These are phyloP conservation scores for Charanyca ferruginea DNA, from an alignment of 2,888 invertebrate species.

Conservation along the genomic window DNA sequence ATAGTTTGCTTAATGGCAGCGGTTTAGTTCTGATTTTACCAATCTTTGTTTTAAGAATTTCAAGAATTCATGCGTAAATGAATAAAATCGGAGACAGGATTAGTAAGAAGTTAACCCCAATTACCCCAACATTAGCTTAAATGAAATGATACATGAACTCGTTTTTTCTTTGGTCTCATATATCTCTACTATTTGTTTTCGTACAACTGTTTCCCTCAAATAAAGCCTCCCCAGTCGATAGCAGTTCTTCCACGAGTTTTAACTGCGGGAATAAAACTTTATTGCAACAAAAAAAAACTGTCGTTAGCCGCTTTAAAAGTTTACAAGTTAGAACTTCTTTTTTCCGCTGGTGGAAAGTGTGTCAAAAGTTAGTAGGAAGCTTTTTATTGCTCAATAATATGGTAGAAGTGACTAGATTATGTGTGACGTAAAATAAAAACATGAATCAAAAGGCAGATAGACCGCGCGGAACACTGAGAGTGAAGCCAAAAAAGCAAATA, in stretches of 20 bases:
- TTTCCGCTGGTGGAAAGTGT: conserved; percentile 40
- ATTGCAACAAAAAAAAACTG: conserved; percentile 45
- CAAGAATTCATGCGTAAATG: too few species aligned
- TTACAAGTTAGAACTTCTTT: conserved; percentile 51
- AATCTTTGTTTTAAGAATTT: not conserved
- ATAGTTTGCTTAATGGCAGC: not conserved
- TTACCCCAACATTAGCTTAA: not conserved
- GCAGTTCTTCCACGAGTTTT: conserved; percentile 27
- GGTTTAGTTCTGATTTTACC: not conserved
- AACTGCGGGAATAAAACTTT: conserved; percentile 28
- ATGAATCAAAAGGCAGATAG: too few species aligned
- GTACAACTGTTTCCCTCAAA: conserved; percentile 14
- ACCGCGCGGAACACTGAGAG: too few species aligned
- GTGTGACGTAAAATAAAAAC: too few species aligned
- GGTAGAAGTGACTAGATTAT: too few species aligned
- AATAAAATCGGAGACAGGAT: not conserved
- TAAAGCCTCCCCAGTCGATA: conserved; percentile 19
- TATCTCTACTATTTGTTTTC: not conserved
- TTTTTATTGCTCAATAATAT: not conserved
- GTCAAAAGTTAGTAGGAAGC: not conserved
- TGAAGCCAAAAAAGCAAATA: too few species aligned
- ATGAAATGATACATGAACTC: too few species aligned
- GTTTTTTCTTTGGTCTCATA: too few species aligned
- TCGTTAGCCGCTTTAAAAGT: conserved; percentile 55
- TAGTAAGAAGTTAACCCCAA: not conserved